Conservation (phyloP, 1,140 invertebrate genomes). For the Papilio polytes region DNA sequence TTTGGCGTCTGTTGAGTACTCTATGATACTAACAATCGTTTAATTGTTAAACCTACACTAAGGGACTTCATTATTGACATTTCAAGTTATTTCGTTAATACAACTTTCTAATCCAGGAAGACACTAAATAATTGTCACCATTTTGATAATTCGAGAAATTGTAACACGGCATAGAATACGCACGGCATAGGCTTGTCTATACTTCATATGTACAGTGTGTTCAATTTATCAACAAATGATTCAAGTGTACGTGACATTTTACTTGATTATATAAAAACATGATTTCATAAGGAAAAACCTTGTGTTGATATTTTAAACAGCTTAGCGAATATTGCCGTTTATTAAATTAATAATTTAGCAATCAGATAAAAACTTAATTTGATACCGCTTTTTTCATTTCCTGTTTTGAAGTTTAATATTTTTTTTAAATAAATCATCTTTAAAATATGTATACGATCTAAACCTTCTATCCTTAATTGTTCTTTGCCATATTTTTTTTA, state of each 20-base stretch:
- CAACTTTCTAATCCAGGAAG: background rate
- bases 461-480: background rate
- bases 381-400: background rate
- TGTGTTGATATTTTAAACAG: background rate
- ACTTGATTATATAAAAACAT: background rate
- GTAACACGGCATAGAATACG: background rate
- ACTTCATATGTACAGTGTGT: background rate
- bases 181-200: too few species aligned
- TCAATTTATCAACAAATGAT: slow-evolving; percentile 10
- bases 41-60: too few species aligned
- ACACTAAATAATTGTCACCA: background rate
- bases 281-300: slow-evolving; percentile 11
- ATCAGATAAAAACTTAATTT: background rate
- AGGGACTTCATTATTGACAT: too few species aligned
- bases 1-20: too few species aligned
- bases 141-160: background rate
- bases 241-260: background rate
- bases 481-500: background rate
- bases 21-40: too few species aligned
- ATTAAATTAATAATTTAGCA: background rate
- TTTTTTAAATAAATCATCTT: background rate
- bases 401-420: background rate
- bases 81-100: background rate
- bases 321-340: background rate
- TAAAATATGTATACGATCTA: background rate